phyloP scores from a whole-genome alignment of 2,797 vertebrate species.

The Meriones psammophilus region DNA sequence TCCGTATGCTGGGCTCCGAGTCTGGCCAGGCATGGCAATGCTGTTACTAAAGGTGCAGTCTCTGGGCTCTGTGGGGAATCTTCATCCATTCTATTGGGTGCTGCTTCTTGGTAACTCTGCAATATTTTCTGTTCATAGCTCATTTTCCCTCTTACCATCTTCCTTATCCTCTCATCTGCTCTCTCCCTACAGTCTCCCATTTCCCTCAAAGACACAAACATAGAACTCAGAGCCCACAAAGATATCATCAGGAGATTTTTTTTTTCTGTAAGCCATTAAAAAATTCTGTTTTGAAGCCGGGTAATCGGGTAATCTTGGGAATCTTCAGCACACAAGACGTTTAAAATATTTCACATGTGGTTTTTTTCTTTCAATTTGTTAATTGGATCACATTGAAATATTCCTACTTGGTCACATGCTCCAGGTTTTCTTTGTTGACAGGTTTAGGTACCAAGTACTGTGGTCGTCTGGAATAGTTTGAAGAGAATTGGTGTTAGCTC shows the following conservation, averaged over 20 bases:
- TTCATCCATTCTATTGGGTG: neutral
- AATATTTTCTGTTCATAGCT: neutral
- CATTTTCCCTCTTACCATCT: neutral
- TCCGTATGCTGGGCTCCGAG: neutral
- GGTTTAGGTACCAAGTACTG: too few relatives aligned
- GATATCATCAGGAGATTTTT: neutral
- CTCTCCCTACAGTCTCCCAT: neutral
- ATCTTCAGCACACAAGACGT: neutral
- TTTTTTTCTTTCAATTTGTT: too few relatives aligned
- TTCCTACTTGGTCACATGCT: too few relatives aligned
- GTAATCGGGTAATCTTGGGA: neutral
- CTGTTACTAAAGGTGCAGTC: neutral
- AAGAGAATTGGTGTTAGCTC: too few relatives aligned
- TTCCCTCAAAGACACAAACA: constrained; percentile 8
- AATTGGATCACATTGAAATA: too few relatives aligned
- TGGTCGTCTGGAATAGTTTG: too few relatives aligned
- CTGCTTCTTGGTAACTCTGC: neutral
- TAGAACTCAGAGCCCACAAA: neutral
- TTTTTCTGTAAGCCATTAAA: neutral
- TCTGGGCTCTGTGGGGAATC: neutral
- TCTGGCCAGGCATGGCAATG: neutral
- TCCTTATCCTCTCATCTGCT: neutral
- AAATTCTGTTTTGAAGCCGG: constrained; percentile 21
- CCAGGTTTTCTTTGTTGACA: too few relatives aligned
- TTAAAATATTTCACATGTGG: constrained; percentile 13